A percentile compares a stretch with the other conserved stretches of the same genome.
These are phyloP conservation scores for Argynnis bischoffii DNA, from an alignment of 2,888 invertebrate genomes.

Conservation along the genomic window DNA sequence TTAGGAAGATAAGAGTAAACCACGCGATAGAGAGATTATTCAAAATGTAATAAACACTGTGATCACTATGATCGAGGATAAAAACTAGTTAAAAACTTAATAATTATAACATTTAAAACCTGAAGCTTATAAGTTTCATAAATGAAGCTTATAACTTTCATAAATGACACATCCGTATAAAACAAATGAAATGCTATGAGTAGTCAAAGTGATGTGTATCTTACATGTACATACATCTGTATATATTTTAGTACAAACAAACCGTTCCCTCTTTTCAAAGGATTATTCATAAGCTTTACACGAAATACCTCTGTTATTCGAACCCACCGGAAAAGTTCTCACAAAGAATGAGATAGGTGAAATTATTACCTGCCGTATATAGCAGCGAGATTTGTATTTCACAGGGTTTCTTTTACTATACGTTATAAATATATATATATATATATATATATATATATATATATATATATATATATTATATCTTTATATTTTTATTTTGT, in stretches of 20 bases:
- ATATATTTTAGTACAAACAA: not conserved
- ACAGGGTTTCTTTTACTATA: not conserved
- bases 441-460: not conserved
- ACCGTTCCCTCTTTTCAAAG: slow-evolving; percentile 2
- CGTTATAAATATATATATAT: not conserved
- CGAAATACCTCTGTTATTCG: slow-evolving; percentile 21
- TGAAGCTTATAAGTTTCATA: too few relatives aligned
- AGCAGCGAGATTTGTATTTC: not conserved
- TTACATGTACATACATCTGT: not conserved
- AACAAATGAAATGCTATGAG: too few relatives aligned
- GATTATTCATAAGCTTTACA: slow-evolving; percentile 18
- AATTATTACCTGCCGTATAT: slow-evolving; percentile 10
- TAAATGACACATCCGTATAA: too few relatives aligned
- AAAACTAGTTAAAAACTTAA: too few relatives aligned
- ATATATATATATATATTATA: not conserved
- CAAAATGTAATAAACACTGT: too few relatives aligned
- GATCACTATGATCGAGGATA: too few relatives aligned
- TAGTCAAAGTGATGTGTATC: not conserved
- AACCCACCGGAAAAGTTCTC: slow-evolving; percentile 16
- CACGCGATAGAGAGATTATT: too few relatives aligned
- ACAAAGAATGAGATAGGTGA: slow-evolving; percentile 22
- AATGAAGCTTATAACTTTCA: too few relatives aligned
- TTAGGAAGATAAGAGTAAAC: too few relatives aligned
- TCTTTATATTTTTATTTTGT: not conserved
- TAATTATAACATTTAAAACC: too few relatives aligned